Percentiles rank a stretch among this genome's conserved stretches.
Conservation (phyloP, 2,797 vertebrate species). For the Lutjanus argentimaculatus region DNA sequence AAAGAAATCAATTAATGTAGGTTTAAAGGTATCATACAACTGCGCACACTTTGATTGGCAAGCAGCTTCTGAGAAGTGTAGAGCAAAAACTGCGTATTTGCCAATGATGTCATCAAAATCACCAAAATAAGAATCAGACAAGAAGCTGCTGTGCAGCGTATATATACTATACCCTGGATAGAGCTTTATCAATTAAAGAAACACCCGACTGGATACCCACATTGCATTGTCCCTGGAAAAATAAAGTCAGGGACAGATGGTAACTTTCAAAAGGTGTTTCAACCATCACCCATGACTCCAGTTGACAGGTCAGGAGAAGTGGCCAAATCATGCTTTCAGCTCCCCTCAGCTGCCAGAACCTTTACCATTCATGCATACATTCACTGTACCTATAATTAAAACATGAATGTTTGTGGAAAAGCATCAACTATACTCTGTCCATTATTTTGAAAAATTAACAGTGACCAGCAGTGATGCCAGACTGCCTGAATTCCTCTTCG, state of each 20-base stretch:
- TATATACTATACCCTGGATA: not conserved
- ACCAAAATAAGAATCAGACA: not conserved
- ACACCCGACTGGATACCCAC: not conserved
- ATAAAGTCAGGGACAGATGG: not conserved
- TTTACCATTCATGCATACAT: slow-evolving; percentile 9
- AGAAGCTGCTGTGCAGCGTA: not conserved
- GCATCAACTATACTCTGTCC: not conserved
- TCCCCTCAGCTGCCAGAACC: not conserved
- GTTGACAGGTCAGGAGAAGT: slow-evolving; percentile 17
- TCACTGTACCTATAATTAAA: slow-evolving; percentile 33
- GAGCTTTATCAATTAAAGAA: not conserved
- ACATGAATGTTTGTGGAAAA: slow-evolving; percentile 46
- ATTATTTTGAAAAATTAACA: slow-evolving; percentile 31
- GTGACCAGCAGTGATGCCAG: slow-evolving; percentile 30
- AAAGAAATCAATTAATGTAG: not conserved
- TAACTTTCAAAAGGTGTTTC: not conserved
- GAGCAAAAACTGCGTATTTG: not conserved
- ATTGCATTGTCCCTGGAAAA: not conserved
- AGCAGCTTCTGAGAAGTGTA: no score
- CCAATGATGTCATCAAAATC: not conserved
- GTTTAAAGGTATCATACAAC: not conserved
- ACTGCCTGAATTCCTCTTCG: slow-evolving; percentile 53
- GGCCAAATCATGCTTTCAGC: slow-evolving; percentile 13
- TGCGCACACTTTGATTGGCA: not conserved
- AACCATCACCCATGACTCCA: not conserved